These are phyloP conservation scores for Lepus americanus DNA, from an alignment of 2,113 vertebrate genomes.

Conservation along the genomic window DNA sequence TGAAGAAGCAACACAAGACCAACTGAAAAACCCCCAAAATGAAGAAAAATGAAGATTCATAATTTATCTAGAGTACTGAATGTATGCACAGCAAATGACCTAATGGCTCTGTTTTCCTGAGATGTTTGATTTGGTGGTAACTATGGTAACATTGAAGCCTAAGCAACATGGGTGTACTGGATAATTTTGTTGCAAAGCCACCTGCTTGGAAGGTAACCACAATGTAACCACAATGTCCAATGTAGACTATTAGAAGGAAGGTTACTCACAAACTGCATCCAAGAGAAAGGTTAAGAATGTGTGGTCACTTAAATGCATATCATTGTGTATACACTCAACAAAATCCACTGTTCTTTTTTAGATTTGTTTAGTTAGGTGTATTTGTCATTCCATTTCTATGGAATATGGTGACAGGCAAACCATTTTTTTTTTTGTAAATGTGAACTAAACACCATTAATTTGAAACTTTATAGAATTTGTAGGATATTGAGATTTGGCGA, in stretches of 20 bases:
- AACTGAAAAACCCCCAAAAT: constrained; percentile 57
- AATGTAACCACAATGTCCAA: constrained; percentile 64
- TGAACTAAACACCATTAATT: constrained; percentile 56
- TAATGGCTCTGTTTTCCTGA: constrained; percentile 64
- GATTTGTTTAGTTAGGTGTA: constrained; percentile 46
- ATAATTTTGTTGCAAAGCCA: constrained; percentile 65
- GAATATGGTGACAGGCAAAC: background rate
- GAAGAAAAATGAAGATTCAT: constrained; percentile 71
- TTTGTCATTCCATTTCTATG: constrained; percentile 59
- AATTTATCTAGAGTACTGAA: constrained; percentile 67
- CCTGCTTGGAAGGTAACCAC: constrained; percentile 59
- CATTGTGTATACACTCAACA: constrained; percentile 48
- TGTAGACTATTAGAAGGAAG: constrained; percentile 69
- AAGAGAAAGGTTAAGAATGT: constrained; percentile 78
- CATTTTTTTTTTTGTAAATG: constrained; percentile 19
- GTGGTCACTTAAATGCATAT: constrained; percentile 55
- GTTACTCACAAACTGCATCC: constrained; percentile 68
- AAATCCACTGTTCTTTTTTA: constrained; percentile 50
- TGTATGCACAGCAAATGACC: constrained; percentile 67
- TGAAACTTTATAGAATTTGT: constrained; percentile 63
- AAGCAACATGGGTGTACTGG: constrained; percentile 76
- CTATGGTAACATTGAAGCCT: constrained; percentile 76
- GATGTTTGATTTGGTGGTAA: constrained; percentile 76
- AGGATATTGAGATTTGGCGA: constrained; percentile 47
- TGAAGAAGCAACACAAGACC: constrained; percentile 68